Evolutionary conservation across 2,797 vertebrate species (phyloP), one percentile per base, ranked within the genome.

Genomic region (Acestrorhynchus altus): DNA sequence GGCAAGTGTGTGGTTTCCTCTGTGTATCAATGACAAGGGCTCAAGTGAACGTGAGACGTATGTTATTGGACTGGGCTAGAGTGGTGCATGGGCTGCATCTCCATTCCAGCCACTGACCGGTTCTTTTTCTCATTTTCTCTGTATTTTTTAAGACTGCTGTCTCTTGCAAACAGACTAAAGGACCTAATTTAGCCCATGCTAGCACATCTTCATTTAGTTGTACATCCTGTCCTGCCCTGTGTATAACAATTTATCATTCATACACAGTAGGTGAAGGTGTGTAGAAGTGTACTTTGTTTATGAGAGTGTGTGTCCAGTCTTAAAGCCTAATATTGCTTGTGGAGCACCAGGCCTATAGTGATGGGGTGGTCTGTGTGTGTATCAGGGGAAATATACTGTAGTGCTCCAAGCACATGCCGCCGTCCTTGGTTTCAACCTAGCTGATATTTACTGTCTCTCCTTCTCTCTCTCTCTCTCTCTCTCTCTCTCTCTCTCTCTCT

Each of bases 381-480:
- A 88, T 87, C 87, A 60, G 52, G 79, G 85, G 77, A 84, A 39
- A 84, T 84, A 87, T 83, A 77, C 83, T 68, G 76, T 72, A 76
- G 73, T 63, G n/a, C 49, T 35, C 64, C 67, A 86, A 86, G 85
- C 64, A 61, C 76, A 84, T 59, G 61, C 81, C 61, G 70, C 81
- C 76, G 85, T 87, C 84, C 87, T 88, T 86, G 87, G 80, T 82
- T 56, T 79, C 85, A 42, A 20, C 79, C 85, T 81, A 81, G 69
- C 67, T 59, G 64, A 81, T 79, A 81, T 72, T 81, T 81, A 77
- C 72, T 69, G 26, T 67, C 61, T 75, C 56, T 31, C 59, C 18
- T 72, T 65, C 24, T 22, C 49, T 78, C 65, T 35, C 26, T 39
- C 68, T 35, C 52, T 73, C 67, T 56, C 28, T 68, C 67, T 22